Conservation (phyloP, 2,888 invertebrate species). For the Clivina fossor region DNA sequence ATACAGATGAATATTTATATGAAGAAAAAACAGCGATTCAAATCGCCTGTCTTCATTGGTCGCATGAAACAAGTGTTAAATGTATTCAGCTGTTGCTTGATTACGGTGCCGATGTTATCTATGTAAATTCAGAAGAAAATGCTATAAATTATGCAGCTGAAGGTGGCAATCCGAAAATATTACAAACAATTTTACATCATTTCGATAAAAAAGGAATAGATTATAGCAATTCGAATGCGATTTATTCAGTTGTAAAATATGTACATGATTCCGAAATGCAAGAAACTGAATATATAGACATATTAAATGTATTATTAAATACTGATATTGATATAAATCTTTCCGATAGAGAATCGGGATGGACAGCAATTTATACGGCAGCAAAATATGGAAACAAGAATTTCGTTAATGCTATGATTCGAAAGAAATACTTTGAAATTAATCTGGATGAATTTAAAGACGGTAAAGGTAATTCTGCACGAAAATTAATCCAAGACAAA, state of each 20-base stretch:
- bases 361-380: slow-evolving; percentile 64
- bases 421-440: slow-evolving; percentile 45
- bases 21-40: slow-evolving; percentile 55
- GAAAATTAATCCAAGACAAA: slow-evolving; percentile 57
- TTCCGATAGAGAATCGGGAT: slow-evolving; percentile 55
- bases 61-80: slow-evolving; percentile 57
- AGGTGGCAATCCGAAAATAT: slow-evolving; percentile 52
- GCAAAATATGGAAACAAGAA: slow-evolving; percentile 59
- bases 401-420: slow-evolving; percentile 58
- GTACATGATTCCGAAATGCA: slow-evolving; percentile 1
- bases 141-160: slow-evolving; percentile 68
- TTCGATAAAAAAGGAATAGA: slow-evolving; percentile 35
- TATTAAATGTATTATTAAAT: slow-evolving; percentile 59
- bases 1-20: slow-evolving; percentile 49
- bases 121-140: slow-evolving; percentile 60
- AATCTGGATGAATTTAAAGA: slow-evolving; percentile 26
- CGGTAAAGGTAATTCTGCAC: slow-evolving; percentile 57
- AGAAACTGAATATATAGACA: slow-evolving; percentile 40
- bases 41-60: slow-evolving; percentile 60
- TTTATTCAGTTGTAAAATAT: slow-evolving; percentile 17
- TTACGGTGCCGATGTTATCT: slow-evolving; percentile 64
- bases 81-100: slow-evolving; percentile 62
- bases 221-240: slow-evolving; percentile 6
- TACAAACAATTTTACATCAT: slow-evolving; percentile 56
- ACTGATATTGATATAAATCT: slow-evolving; percentile 60